phyloP scores from a whole-genome alignment of 2,888 invertebrate genomes.

The Conops quadrifasciatus region DNA sequence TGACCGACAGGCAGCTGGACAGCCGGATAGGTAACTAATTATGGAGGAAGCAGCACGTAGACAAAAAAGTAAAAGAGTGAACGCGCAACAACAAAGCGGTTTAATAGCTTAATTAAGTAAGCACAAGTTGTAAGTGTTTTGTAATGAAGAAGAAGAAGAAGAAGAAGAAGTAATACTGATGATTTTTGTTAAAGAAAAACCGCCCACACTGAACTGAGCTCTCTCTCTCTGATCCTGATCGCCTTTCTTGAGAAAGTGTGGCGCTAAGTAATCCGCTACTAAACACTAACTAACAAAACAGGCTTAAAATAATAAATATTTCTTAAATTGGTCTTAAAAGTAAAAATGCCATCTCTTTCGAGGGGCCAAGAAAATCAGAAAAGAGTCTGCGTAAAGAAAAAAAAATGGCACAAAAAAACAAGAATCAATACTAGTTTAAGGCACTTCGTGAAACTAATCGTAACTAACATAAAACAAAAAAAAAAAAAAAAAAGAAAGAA shows the following conservation, averaged over 20 bases:
- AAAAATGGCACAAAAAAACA: no score
- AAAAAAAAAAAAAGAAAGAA: background rate
- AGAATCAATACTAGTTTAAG: conserved; percentile 27
- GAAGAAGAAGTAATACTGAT: no score
- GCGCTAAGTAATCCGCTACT: no score
- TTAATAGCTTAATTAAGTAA: conserved; percentile 56
- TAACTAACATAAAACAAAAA: background rate
- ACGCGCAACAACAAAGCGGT: conserved; percentile 39
- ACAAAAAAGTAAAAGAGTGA: conserved; percentile 14
- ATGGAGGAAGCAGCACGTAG: background rate
- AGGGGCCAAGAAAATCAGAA: background rate
- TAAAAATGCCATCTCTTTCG: conserved; percentile 20
- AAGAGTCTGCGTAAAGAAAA: background rate
- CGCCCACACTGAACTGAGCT: background rate
- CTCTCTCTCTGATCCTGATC: background rate
- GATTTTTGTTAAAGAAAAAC: background rate
- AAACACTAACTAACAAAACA: conserved; percentile 10
- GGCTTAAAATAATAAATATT: conserved; percentile 37
- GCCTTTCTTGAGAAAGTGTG: no score
- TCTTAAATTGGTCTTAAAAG: conserved; percentile 14
- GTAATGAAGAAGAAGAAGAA: no score
- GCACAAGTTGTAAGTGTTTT: no score
- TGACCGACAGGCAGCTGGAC: background rate
- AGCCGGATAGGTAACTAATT: background rate
- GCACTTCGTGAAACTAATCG: conserved; percentile 1